Conservation (phyloP, 2,113 vertebrate species). For the Saimiri boliviensis region DNA sequence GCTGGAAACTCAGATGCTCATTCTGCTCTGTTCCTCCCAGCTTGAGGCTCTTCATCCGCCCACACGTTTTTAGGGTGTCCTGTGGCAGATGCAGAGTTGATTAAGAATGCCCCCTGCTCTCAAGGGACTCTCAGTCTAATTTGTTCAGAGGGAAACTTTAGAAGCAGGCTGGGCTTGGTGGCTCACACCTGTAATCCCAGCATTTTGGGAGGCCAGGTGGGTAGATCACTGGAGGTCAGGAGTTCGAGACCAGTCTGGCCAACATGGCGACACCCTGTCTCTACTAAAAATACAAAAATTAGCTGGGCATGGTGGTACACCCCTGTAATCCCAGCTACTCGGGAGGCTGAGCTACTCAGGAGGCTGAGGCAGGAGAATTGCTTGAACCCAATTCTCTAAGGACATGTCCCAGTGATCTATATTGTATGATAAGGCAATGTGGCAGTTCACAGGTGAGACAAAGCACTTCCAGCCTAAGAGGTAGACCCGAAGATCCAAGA, state of each 20-base stretch:
- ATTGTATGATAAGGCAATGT: neutral
- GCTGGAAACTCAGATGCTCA: rapidly evolving
- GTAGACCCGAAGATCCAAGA: neutral
- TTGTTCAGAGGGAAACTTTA: neutral
- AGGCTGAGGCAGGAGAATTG: too few species aligned
- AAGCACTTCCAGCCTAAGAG: neutral
- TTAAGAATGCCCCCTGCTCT: neutral
- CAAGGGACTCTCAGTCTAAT: neutral
- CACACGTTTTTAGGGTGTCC: neutral
- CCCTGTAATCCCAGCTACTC: too few species aligned
- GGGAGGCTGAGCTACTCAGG: too few species aligned
- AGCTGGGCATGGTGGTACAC: too few species aligned
- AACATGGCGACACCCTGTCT: too few species aligned
- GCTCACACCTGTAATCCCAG: too few species aligned
- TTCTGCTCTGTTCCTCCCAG: too few species aligned
- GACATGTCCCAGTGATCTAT: rapidly evolving
- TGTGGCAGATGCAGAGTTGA: neutral
- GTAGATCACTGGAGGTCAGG: too few species aligned
- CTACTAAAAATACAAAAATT: too few species aligned
- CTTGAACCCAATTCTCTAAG: neutral
- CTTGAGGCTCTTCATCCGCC: rapidly evolving
- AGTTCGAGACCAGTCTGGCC: too few species aligned
- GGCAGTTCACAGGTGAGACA: neutral
- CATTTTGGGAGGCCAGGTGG: too few species aligned
- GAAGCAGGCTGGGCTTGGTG: too few species aligned